phyloP scores from a whole-genome alignment of 2,113 vertebrate species.

The Pelmatolapia mariae region DNA sequence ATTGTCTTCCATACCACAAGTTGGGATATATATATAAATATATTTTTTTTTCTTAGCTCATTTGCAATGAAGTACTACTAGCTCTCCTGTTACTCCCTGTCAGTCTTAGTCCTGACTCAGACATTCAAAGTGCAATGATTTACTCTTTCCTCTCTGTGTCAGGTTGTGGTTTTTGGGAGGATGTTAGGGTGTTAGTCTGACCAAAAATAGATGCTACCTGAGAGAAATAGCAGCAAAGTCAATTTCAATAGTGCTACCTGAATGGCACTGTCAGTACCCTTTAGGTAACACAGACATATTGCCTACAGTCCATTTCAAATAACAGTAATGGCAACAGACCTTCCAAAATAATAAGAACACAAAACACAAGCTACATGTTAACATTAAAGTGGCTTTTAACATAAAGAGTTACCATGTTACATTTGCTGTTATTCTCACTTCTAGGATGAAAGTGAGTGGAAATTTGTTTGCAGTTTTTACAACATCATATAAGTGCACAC shows the following conservation, averaged over 20 bases:
- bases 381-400: background rate
- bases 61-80: background rate
- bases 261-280: background rate
- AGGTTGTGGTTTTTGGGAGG: background rate
- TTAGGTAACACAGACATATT: background rate
- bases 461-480: fast-evolving
- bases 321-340: fast-evolving
- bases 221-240: background rate
- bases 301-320: background rate
- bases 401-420: background rate
- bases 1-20: background rate
- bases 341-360: background rate
- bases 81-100: background rate
- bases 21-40: background rate
- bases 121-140: background rate
- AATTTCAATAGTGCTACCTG: background rate
- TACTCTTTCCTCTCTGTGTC: background rate
- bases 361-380: background rate
- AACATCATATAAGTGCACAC: fast-evolving
- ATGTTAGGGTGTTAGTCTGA: background rate
- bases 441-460: fast-evolving
- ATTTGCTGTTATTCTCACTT: background rate
- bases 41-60: background rate
- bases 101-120: background rate
- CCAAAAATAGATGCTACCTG: background rate